phyloP scores from a whole-genome alignment of 2,888 invertebrate genomes.

The Acanthosoma haemorrhoidale region DNA sequence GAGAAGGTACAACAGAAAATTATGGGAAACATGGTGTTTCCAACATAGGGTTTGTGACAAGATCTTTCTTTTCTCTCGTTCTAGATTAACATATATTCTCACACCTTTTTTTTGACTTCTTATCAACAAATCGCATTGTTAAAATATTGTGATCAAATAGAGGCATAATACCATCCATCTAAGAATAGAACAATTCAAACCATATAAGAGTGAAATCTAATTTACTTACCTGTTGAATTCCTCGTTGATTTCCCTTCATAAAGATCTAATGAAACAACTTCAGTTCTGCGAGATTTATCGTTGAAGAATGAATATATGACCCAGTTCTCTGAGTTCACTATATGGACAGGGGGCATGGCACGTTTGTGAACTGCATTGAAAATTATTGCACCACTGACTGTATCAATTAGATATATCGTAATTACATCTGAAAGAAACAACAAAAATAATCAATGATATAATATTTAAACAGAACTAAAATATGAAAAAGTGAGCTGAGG shows the following conservation, averaged over 20 bases:
- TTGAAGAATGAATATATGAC: constrained; percentile 89
- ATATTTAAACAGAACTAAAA: background rate
- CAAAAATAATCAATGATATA: background rate
- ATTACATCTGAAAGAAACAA: constrained; percentile 58
- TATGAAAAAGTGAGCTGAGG: background rate
- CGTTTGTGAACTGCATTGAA: constrained; percentile 80
- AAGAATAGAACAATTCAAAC: too few relatives aligned
- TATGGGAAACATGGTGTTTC: too few relatives aligned
- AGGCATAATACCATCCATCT: too few relatives aligned
- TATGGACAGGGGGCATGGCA: constrained; percentile 74
- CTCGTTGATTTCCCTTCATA: constrained; percentile 86
- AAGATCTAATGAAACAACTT: constrained; percentile 87
- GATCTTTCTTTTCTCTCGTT: too few relatives aligned
- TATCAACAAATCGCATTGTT: too few relatives aligned
- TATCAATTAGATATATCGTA: constrained; percentile 82
- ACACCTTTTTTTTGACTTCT: too few relatives aligned
- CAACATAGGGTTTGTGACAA: too few relatives aligned
- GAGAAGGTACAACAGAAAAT: too few relatives aligned
- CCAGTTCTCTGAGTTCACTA: constrained; percentile 97
- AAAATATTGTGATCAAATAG: too few relatives aligned
- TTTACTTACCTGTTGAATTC: constrained; percentile 63
- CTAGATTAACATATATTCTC: too few relatives aligned
- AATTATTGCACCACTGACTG: constrained; percentile 80
- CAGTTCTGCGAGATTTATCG: constrained; percentile 86
- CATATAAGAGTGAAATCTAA: too few relatives aligned